phyloP scores from a whole-genome alignment of 1,140 invertebrate species.

The Steinernema feltiae region DNA sequence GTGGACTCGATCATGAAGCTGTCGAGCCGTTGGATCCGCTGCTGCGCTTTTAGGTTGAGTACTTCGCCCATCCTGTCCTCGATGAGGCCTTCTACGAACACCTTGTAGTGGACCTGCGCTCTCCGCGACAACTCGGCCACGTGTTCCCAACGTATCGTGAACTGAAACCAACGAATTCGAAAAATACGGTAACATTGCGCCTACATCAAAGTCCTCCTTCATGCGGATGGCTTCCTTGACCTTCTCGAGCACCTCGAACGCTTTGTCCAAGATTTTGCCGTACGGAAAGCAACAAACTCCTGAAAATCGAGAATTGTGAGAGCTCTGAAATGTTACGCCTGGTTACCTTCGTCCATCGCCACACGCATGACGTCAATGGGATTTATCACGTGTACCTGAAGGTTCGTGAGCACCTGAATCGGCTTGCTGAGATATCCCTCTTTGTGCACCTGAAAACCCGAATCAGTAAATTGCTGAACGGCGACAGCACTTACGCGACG shows the following conservation, averaged over 20 bases:
- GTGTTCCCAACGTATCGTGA: constrained; percentile 41
- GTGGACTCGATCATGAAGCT: constrained; percentile 49
- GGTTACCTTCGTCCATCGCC: constrained; percentile 53
- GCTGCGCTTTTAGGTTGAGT: constrained; percentile 49
- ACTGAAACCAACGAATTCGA: constrained; percentile 21
- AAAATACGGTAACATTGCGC: not conserved
- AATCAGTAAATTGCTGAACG: not conserved
- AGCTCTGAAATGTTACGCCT: constrained; percentile 10
- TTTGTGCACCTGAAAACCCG: constrained; percentile 20
- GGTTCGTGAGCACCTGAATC: constrained; percentile 46
- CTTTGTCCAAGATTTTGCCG: constrained; percentile 49
- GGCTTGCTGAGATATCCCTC: constrained; percentile 38
- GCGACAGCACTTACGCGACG: constrained; percentile 37
- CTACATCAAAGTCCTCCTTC: constrained; percentile 22
- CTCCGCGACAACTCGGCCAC: constrained; percentile 43
- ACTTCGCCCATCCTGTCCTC: constrained; percentile 55
- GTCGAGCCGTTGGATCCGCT: constrained; percentile 53
- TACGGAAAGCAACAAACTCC: constrained; percentile 56
- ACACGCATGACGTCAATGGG: constrained; percentile 55
- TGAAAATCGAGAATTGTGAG: constrained; percentile 12
- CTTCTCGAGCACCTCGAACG: constrained; percentile 40
- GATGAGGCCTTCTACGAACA: constrained; percentile 47
- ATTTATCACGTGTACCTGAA: constrained; percentile 57
- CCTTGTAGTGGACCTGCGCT: constrained; percentile 50
- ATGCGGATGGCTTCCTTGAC: constrained; percentile 42